These are phyloP conservation scores for Hydrotaea diabolus DNA, from an alignment of 2,888 invertebrate species.

Conservation along the genomic window DNA sequence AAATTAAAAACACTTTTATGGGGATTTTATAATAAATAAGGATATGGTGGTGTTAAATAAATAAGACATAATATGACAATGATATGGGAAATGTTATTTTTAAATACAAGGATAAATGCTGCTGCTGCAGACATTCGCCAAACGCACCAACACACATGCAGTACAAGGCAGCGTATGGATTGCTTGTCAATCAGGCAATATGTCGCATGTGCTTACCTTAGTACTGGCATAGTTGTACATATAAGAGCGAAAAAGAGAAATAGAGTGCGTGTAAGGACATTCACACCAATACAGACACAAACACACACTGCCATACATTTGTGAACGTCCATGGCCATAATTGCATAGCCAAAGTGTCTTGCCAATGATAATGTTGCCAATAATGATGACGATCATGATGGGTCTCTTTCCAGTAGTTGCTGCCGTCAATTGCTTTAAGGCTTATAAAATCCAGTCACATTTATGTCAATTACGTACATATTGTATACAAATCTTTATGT, in stretches of 20 bases:
- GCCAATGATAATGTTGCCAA: constrained; percentile 48
- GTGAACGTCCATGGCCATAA: constrained; percentile 57
- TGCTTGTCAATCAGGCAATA: constrained; percentile 17
- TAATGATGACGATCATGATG: constrained; percentile 44
- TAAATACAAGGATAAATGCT: constrained; percentile 32
- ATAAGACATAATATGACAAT: constrained; percentile 49
- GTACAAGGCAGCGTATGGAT: neutral
- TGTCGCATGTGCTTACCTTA: constrained; percentile 20
- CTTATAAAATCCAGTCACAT: constrained; percentile 66
- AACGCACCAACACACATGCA: neutral
- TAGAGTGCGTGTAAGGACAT: no score
- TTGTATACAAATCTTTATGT: constrained; percentile 52
- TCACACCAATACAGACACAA: no score
- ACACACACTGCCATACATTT: no score
- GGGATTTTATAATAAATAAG: constrained; percentile 58
- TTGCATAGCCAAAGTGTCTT: constrained; percentile 62
- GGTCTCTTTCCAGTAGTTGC: constrained; percentile 20
- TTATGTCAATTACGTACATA: constrained; percentile 63
- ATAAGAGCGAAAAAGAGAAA: no score
- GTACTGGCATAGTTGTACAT: neutral
- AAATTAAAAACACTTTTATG: constrained; percentile 61
- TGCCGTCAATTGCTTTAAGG: constrained; percentile 60
- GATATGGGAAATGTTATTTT: constrained; percentile 21
- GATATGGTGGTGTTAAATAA: constrained; percentile 58
- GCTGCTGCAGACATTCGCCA: constrained; percentile 1